Percentiles rank a stretch among this genome's conserved stretches.
Conservation (phyloP, 2,113 vertebrate species). For the Epinephelus fuscoguttatus region DNA sequence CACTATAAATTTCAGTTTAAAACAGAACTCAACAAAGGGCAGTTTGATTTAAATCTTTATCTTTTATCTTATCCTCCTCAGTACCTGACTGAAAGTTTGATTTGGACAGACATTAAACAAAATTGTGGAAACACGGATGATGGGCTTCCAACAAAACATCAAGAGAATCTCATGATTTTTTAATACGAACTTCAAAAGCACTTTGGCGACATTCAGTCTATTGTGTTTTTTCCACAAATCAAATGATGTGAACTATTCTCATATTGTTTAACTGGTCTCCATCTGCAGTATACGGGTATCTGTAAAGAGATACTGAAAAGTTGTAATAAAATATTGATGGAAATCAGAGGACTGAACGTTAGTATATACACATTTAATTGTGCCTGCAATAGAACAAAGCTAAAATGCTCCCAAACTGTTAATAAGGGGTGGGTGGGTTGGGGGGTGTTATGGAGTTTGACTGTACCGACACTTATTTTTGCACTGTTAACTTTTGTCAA, state of each 20-base stretch:
- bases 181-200: constrained; percentile 79
- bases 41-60: constrained; percentile 34
- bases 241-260: constrained; percentile 56
- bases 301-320: constrained; percentile 46
- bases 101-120: constrained; percentile 81
- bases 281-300: constrained; percentile 11
- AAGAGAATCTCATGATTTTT: constrained; percentile 67
- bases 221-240: constrained; percentile 50
- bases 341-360: constrained; percentile 8
- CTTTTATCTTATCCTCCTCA: constrained; percentile 20
- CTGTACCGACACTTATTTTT: no score
- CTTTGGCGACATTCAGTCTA: constrained; percentile 64
- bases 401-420: background rate
- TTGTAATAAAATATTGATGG: constrained; percentile 41
- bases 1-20: constrained; percentile 8
- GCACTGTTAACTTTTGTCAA: no score
- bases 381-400: constrained; percentile 2
- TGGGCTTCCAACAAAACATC: constrained; percentile 71
- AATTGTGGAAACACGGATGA: constrained; percentile 69
- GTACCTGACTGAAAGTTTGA: constrained; percentile 61
- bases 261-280: constrained; percentile 29
- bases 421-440: no score
- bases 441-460: no score
- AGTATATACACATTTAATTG: background rate
- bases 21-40: background rate